A percentile compares a stretch with the other conserved stretches of the same genome.
Evolutionary conservation across 2,113 vertebrate genomes (phyloP).

Genomic region (Spizaetus ornatus): DNA sequence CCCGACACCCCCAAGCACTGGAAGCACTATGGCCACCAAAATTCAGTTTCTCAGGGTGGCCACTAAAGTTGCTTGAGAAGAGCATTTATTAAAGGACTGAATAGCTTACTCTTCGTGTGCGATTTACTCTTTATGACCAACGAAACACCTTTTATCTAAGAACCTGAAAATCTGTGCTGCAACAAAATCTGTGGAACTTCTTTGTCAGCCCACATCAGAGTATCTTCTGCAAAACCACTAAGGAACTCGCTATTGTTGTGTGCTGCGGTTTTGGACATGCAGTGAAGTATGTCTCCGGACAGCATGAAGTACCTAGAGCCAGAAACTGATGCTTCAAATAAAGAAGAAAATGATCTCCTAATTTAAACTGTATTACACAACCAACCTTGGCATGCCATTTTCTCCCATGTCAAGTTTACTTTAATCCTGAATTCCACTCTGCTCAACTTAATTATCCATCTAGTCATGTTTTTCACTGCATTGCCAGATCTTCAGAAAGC

Average conservation of each 20-base stretch:
- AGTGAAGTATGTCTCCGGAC: not conserved
- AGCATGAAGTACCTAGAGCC: not conserved
- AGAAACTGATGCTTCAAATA: constrained; percentile 10
- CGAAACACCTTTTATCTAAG: not conserved
- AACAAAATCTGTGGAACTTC: not conserved
- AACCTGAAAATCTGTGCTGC: not conserved
- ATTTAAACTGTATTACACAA: constrained; percentile 39
- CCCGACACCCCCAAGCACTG: not conserved
- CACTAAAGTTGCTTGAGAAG: not conserved
- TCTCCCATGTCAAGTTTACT: constrained; percentile 28
- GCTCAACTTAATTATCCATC: constrained; percentile 46
- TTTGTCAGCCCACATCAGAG: not conserved
- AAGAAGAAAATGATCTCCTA: constrained; percentile 32
- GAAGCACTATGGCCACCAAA: not conserved
- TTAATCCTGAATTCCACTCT: constrained; percentile 37
- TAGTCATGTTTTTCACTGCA: constrained; percentile 22
- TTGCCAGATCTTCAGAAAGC: constrained; percentile 43
- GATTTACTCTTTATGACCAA: not conserved
- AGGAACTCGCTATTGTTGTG: not conserved
- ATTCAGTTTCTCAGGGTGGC: not conserved
- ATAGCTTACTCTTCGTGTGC: not conserved
- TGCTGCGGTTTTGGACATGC: not conserved
- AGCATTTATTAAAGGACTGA: not conserved
- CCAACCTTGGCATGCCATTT: not conserved
- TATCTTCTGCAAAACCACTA: not conserved